Percentiles rank a stretch among this genome's conserved stretches.
Conservation (phyloP, 2,113 vertebrate genomes). For the Pelecanoides urinatrix region DNA sequence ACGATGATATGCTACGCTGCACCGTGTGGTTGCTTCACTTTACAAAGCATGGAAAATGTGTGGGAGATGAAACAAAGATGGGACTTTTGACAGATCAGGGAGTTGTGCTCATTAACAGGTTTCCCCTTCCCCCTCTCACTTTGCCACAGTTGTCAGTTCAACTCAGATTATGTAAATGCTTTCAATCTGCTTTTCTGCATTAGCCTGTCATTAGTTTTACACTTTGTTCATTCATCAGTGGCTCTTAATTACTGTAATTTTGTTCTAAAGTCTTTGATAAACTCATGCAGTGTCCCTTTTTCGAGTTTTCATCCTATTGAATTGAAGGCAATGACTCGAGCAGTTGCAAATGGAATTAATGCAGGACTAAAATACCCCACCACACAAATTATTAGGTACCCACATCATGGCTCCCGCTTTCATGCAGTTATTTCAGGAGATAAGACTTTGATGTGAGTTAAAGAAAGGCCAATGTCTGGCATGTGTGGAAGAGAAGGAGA, state of each 20-base stretch:
- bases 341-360: background rate
- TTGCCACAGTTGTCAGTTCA: background rate
- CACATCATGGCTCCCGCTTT: background rate
- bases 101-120: background rate
- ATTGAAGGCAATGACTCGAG: background rate
- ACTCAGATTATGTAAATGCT: background rate
- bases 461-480: background rate
- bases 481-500: fast-evolving
- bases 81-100: background rate
- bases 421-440: background rate
- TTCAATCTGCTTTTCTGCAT: background rate
- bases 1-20: fast-evolving
- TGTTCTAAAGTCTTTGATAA: background rate
- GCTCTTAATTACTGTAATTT: slow-evolving; percentile 2
- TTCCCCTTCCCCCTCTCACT: background rate
- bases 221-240: background rate
- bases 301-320: background rate
- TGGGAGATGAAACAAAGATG: background rate
- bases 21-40: background rate
- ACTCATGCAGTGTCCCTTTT: background rate
- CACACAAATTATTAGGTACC: background rate
- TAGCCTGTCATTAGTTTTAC: background rate
- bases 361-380: background rate
- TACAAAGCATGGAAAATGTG: background rate
- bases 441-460: background rate